Base-by-base conservation (phyloP, 2,113 vertebrate species). In the Platysternon megacephalum region DNA sequence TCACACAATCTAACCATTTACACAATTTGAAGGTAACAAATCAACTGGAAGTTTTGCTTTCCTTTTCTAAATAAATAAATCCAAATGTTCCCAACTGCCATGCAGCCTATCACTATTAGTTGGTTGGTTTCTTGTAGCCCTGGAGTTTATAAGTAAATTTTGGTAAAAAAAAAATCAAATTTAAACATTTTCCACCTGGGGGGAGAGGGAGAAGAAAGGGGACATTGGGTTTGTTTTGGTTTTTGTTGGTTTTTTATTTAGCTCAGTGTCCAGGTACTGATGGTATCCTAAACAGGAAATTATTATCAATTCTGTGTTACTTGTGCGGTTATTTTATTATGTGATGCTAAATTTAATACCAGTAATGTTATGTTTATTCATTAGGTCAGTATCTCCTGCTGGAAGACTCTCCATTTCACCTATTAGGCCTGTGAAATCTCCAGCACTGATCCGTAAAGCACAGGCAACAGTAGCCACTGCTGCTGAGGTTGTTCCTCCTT, bases 361-460 rank as follows among this genome's bases (percentile, higher is more conserved):
- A 44, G 86, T 82, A 39, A 87, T 74, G 26, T 32, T 76, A 8
- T 1, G 10, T 89, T 87, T 93, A 74, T 92, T 86, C 21, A 92
- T 56, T 91, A 99, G 99, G 91, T 98, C 99, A 0, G 99, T 99
- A 52, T 99, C 99, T 86, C 99, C 99, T 4, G 99, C 99, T 55
- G 97, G 98, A 87, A 98, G 98, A 97, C 96, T 99, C 88, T 99
- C 98, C 82, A 98, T 99, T 1, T 98, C 99, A 9, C 99, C 99
- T 80, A 99, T 99, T 95, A 98, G 99, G 98, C 98, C 99, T 8
- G 99, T 99, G 51, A 99, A 98, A 97, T 99, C 99, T 51, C 99
- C 99, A 1, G 19, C 99, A 76, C 98, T 99, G 87, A 94, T 97
- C 44, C 98, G 99, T 35, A 99, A 99, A 98, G 95, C 97, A 32